Evolutionary conservation across 2,113 vertebrate species (phyloP).

Genomic region (Rhinichthys klamathensis): DNA sequence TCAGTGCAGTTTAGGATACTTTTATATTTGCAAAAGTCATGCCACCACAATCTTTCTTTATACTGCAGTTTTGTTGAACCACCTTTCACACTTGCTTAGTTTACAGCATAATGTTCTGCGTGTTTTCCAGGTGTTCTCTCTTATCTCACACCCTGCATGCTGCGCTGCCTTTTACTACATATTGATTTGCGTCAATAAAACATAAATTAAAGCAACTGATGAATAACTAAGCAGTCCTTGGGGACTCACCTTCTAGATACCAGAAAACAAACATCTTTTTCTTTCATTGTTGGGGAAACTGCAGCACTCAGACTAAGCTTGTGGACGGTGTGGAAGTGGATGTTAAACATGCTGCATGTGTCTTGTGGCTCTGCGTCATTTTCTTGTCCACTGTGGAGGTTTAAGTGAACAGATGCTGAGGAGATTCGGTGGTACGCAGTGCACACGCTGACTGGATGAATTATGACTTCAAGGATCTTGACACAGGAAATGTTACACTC

Average conservation of each 20-base stretch:
- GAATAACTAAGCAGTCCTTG: constrained; percentile 21
- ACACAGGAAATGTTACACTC: constrained; percentile 67
- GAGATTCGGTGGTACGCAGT: constrained; percentile 8
- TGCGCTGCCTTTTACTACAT: constrained; percentile 38
- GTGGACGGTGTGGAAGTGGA: background rate
- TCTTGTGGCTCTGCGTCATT: constrained; percentile 30
- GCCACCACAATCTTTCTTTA: background rate
- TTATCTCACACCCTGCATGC: constrained; percentile 45
- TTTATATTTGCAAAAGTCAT: background rate
- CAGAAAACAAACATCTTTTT: background rate
- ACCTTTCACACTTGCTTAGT: background rate
- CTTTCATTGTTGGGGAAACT: background rate
- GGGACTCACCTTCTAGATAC: constrained; percentile 10
- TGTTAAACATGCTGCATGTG: background rate
- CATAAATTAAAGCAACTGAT: constrained; percentile 24
- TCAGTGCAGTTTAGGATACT: background rate
- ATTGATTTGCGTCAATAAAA: constrained; percentile 45
- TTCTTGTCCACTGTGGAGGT: constrained; percentile 27
- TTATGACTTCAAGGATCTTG: constrained; percentile 72
- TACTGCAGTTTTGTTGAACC: background rate
- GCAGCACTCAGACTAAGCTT: background rate
- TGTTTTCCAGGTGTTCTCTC: background rate
- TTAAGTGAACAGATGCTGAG: constrained; percentile 27
- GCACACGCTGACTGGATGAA: constrained; percentile 72
- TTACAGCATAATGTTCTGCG: background rate